Evolutionary conservation across 2,797 vertebrate genomes (phyloP), one percentile per base, ranked within the genome.

Genomic region (Propithecus deckenii): DNA sequence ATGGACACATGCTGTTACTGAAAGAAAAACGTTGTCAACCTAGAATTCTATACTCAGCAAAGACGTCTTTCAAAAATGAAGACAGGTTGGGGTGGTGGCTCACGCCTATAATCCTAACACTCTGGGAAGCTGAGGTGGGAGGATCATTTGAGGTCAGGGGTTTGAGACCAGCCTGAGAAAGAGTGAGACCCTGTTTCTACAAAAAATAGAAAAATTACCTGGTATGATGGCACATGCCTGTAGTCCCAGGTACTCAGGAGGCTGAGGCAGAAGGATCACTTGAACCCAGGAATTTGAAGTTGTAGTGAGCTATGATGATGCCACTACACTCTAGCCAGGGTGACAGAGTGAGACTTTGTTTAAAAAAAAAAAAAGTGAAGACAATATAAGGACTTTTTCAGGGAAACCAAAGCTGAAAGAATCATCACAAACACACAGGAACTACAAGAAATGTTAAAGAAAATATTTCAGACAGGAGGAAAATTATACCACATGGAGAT

Each of bases 1-100:
- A 12, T 48, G 9, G 55, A 57, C 55, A 38, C 2, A 28, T 38
- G 22, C 55, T 13, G 17, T 7, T 69, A 59, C 50, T 65, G 12
- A 93, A 93, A 86, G n/a, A 57, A 86, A 86, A 78, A 87, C 6
- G 38, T 7, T 50, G 55, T 89, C 30, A 76, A 30, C 50, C 46
- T 71, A 52, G 72, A 52, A 72, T 71, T 94, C 72, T 46, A 41
- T 63, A 87, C 38, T 30, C 32, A 43, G 55, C 41, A 86, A 96
- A 96, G 69, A 41, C 3, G 25, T 35, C 57, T 67, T 92, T 83
- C 12, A 63, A 92, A 96, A 86, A 91, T 78, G 14, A 95, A 95
- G 35, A 67, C 0, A 4, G 32, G 17, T 32, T 38, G 38, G 38
- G n/a, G 63, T 67, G 63, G 32, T 67, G 63, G 15, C 32, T 67